phyloP scores from a whole-genome alignment of 2,113 vertebrate species.

The Acanthochromis polyacanthus region DNA sequence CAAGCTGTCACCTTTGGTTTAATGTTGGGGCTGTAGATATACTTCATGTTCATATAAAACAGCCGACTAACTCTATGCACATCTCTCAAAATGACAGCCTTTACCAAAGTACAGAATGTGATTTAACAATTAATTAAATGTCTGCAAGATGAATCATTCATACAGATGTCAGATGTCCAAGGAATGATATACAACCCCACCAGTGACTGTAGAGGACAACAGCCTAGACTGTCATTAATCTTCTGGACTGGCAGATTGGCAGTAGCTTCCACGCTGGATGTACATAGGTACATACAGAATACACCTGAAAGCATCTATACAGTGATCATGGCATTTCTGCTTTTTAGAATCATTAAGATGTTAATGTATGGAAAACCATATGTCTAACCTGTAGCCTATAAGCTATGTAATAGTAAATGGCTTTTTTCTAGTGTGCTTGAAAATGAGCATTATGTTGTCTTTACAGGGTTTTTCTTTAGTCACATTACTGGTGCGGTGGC shows the following conservation, averaged over 20 bases:
- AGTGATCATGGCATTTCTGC: neutral
- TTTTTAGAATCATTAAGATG: neutral
- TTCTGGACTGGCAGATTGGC: conserved; percentile 33
- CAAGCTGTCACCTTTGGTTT: no score
- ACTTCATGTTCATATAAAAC: no score
- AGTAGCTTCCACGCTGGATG: neutral
- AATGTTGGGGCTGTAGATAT: no score
- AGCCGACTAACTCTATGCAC: no score
- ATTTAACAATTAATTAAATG: conserved; percentile 8
- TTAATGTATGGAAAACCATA: neutral
- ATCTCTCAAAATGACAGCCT: neutral
- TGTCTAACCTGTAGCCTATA: neutral
- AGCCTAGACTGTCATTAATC: conserved; percentile 37
- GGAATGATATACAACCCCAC: conserved; percentile 40
- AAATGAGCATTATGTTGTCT: no score
- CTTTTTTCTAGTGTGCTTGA: no score
- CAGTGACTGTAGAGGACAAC: conserved; percentile 34
- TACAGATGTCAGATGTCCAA: conserved; percentile 36
- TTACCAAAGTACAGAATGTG: neutral
- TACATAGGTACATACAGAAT: neutral
- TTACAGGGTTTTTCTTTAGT: no score
- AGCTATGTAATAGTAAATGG: no score
- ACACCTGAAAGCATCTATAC: neutral
- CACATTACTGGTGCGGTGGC: no score
- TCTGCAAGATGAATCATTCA: conserved; percentile 27